These are phyloP conservation scores for Drosophila albomicans DNA, from an alignment of 1,140 invertebrate genomes.

Conservation along the genomic window DNA sequence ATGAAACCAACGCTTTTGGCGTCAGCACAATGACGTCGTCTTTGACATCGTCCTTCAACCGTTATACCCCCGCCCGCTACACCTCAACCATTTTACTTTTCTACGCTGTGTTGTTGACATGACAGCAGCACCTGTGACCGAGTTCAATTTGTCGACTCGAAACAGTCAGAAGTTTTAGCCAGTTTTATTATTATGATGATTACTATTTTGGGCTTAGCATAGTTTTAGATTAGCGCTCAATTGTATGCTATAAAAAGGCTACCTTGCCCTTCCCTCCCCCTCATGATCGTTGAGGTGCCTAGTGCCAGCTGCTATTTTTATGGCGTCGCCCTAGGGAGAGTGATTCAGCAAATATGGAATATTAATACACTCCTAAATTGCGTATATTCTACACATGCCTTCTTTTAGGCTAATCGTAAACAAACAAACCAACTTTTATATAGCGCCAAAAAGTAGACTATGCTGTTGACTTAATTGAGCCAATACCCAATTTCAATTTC, in stretches of 20 bases:
- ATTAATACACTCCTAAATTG: not conserved
- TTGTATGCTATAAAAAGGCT: constrained; percentile 68
- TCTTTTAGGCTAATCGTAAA: not conserved
- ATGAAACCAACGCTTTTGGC: constrained; percentile 36
- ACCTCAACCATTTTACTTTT: not conserved
- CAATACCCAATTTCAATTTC: not conserved
- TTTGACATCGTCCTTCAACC: constrained; percentile 11
- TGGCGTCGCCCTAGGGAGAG: constrained; percentile 1
- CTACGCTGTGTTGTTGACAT: not conserved
- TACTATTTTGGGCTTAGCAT: constrained; percentile 37
- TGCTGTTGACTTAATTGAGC: not conserved
- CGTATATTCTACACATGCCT: not conserved
- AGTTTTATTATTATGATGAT: constrained; percentile 68
- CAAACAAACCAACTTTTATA: not conserved
- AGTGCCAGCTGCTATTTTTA: constrained; percentile 41
- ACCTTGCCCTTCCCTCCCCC: not conserved
- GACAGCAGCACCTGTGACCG: constrained; percentile 59
- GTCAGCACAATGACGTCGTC: constrained; percentile 71
- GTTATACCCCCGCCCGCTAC: not conserved
- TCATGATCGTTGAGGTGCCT: not conserved
- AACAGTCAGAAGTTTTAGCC: constrained; percentile 26
- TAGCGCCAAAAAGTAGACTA: not conserved
- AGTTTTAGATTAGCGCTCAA: constrained; percentile 53
- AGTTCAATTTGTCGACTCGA: constrained; percentile 22
- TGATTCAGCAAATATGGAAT: constrained; percentile 43